Evolutionary conservation across 1,140 invertebrate species (phyloP).

Genomic region (Lanistes nyassanus): DNA sequence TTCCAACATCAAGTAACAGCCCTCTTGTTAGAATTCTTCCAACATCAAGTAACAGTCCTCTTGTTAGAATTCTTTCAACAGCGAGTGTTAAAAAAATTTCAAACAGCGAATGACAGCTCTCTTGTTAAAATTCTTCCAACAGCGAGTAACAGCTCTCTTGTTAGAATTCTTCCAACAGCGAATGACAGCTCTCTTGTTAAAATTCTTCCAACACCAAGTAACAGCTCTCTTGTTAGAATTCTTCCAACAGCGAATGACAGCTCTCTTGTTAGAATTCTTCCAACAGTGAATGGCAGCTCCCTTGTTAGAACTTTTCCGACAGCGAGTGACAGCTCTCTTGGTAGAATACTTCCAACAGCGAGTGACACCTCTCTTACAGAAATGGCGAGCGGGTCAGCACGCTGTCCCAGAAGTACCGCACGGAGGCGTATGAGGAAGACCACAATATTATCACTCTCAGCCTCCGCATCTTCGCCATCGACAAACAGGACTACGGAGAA

Average conservation of each 20-base stretch:
- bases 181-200: neutral
- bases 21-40: too few relatives aligned
- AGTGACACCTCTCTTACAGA: neutral
- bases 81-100: too few relatives aligned
- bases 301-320: too few relatives aligned
- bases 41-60: too few relatives aligned
- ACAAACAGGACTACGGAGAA: constrained; percentile 82
- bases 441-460: constrained; percentile 84
- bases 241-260: neutral
- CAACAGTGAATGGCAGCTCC: too few relatives aligned
- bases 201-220: neutral
- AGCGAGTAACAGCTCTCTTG: neutral
- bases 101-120: too few relatives aligned
- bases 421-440: constrained; percentile 76
- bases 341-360: too few relatives aligned
- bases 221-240: neutral
- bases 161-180: neutral
- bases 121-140: too few relatives aligned
- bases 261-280: too few relatives aligned
- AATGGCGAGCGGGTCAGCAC: neutral
- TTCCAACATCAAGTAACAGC: too few relatives aligned
- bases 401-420: constrained; percentile 75
- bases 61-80: too few relatives aligned
- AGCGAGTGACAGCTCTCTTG: too few relatives aligned
- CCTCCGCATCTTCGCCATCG: constrained; percentile 83